phyloP scores from a whole-genome alignment of 2,797 vertebrate genomes.

The Hyperoplus lanceolatus region DNA sequence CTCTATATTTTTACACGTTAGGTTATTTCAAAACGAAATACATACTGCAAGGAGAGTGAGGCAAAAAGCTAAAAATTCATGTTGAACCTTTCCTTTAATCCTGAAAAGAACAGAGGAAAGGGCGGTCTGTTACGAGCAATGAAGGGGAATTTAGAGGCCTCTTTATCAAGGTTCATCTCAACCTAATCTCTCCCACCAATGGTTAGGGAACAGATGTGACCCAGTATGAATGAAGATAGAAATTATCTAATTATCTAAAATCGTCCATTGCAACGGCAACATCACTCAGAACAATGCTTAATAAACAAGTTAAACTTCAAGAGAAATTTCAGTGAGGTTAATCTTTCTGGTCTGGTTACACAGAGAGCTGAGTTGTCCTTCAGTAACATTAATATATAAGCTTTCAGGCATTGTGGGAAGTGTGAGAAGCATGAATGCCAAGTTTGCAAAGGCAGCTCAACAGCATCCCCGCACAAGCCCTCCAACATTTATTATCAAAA shows the following conservation, averaged over 20 bases:
- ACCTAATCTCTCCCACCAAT: constrained; percentile 15
- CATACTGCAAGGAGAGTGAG: no score
- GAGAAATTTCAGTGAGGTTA: background rate
- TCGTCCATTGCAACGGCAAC: background rate
- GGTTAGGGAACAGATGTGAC: background rate
- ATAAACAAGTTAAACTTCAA: background rate
- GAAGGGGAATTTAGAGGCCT: background rate
- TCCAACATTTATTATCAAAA: constrained; percentile 26
- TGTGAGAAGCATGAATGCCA: constrained; percentile 59
- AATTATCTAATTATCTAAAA: background rate
- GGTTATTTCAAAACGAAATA: no score
- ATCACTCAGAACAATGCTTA: constrained; percentile 20
- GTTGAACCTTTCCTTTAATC: background rate
- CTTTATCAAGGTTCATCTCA: background rate
- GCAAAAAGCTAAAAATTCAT: no score
- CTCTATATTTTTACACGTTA: no score
- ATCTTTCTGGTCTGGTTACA: constrained; percentile 14
- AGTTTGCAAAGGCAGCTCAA: constrained; percentile 37
- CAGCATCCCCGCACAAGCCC: constrained; percentile 43
- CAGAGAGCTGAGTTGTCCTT: constrained; percentile 17
- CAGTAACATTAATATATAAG: constrained; percentile 43
- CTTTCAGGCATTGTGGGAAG: constrained; percentile 41
- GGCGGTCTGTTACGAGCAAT: background rate
- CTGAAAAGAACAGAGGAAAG: background rate
- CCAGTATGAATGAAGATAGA: background rate